phyloP scores from a whole-genome alignment of 2,888 invertebrate genomes.

The Clitarchus hookeri region DNA sequence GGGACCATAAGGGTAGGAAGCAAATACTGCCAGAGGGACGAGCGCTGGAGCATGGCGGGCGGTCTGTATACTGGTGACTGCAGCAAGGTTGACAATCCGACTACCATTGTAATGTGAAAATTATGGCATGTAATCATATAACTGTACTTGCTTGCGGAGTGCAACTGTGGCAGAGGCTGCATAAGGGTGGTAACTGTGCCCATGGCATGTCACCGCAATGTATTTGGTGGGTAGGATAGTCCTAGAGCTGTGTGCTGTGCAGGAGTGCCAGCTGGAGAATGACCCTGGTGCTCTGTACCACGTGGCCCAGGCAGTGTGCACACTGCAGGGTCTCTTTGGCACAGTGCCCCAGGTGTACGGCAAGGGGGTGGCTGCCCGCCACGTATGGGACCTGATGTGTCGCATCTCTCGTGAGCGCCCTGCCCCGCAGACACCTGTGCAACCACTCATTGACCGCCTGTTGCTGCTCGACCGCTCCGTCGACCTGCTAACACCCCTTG shows the following conservation, averaged over 20 bases:
- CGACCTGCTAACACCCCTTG: slow-evolving; percentile 89
- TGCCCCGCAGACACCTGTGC: slow-evolving; percentile 49
- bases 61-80: too few relatives aligned
- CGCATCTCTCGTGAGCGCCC: slow-evolving; percentile 69
- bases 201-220: too few relatives aligned
- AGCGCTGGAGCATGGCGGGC: too few relatives aligned
- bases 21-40: too few relatives aligned
- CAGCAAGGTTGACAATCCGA: too few relatives aligned
- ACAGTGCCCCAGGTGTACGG: slow-evolving; percentile 88
- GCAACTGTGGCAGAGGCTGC: too few relatives aligned
- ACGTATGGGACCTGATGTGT: slow-evolving; percentile 85
- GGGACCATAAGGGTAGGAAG: too few relatives aligned
- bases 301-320: slow-evolving; percentile 83
- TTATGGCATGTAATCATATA: too few relatives aligned
- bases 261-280: slow-evolving; percentile 84
- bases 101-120: too few relatives aligned
- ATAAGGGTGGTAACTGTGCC: not conserved
- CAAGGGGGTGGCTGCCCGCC: slow-evolving; percentile 84
- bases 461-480: slow-evolving; percentile 88
- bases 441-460: slow-evolving; percentile 76
- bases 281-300: slow-evolving; percentile 88
- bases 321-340: slow-evolving; percentile 86
- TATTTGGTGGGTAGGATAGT: too few relatives aligned
- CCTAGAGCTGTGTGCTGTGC: too few relatives aligned
- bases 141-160: too few relatives aligned